These are phyloP conservation scores for Hypercompe scribonia DNA, from an alignment of 2,888 invertebrate species.

Conservation along the genomic window DNA sequence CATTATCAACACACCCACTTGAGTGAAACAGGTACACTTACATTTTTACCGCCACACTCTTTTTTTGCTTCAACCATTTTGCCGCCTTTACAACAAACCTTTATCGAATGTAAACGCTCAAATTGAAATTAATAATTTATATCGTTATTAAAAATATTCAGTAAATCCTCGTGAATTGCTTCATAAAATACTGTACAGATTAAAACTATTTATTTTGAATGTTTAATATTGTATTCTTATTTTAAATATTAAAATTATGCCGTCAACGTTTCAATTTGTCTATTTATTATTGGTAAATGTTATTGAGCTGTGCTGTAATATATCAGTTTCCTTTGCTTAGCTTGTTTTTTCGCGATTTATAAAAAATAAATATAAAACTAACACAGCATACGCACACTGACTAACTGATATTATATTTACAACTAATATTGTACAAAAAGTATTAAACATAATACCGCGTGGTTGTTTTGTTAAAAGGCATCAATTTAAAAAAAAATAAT, in stretches of 20 bases:
- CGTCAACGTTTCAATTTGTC: background rate
- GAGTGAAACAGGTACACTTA: constrained; percentile 56
- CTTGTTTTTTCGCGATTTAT: constrained; percentile 38
- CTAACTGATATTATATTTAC: constrained; percentile 43
- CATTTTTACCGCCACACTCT: constrained; percentile 41
- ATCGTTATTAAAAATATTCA: background rate
- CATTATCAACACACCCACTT: constrained; percentile 67
- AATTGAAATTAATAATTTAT: constrained; percentile 1
- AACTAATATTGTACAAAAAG: constrained; percentile 42
- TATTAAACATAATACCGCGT: too few relatives aligned
- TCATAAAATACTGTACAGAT: constrained; percentile 6
- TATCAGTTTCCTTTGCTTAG: constrained; percentile 44
- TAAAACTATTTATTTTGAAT: background rate
- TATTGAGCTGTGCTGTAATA: constrained; percentile 24
- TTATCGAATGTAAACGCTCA: constrained; percentile 18
- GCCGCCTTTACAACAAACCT: constrained; percentile 38
- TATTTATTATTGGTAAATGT: background rate
- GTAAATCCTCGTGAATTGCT: constrained; percentile 9
- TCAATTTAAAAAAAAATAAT: constrained; percentile 4
- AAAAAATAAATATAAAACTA: constrained; percentile 42
- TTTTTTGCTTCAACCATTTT: constrained; percentile 44
- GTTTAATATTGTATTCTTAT: constrained; percentile 6
- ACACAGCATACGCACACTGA: constrained; percentile 45
- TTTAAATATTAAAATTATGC: constrained; percentile 11
- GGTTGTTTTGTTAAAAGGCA: constrained; percentile 37